Conservation (phyloP, 2,797 vertebrate genomes). For the Ctenosaura bakeri region DNA sequence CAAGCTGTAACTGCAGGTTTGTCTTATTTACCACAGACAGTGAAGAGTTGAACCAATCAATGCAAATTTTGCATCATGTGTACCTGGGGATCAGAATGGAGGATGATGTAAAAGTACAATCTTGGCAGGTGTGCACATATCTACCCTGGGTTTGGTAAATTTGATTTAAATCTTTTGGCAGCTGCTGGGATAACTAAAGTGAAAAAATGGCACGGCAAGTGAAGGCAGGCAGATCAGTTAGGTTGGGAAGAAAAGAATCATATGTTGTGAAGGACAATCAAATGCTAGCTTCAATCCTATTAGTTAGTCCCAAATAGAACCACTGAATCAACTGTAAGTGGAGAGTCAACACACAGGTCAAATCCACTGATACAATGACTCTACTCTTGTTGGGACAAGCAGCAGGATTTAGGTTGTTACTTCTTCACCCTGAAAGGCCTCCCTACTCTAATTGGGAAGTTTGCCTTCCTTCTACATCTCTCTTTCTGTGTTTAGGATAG, state of each 20-base stretch:
- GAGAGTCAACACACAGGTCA: too few relatives aligned
- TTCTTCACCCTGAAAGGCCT: not conserved
- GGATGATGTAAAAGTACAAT: not conserved
- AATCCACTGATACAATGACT: too few relatives aligned
- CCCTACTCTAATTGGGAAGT: not conserved
- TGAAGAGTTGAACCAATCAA: not conserved
- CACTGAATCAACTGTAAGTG: too few relatives aligned
- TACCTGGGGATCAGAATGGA: not conserved
- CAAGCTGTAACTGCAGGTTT: not conserved
- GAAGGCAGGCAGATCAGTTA: not conserved
- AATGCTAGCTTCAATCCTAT: not conserved
- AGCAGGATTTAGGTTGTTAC: not conserved
- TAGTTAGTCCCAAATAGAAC: not conserved
- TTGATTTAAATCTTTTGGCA: conserved; percentile 7
- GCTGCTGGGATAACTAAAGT: not conserved
- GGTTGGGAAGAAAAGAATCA: not conserved
- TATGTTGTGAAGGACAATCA: not conserved
- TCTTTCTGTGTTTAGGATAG: not conserved
- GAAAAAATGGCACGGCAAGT: not conserved
- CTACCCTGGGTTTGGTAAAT: conserved; percentile 11
- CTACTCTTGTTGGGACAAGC: too few relatives aligned
- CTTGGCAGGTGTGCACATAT: not conserved
- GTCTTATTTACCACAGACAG: not conserved
- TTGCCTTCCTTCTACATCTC: not conserved
- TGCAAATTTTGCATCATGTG: not conserved